Base-by-base conservation (phyloP, 2,888 invertebrate species). In the Hypomecis punctinalis region DNA sequence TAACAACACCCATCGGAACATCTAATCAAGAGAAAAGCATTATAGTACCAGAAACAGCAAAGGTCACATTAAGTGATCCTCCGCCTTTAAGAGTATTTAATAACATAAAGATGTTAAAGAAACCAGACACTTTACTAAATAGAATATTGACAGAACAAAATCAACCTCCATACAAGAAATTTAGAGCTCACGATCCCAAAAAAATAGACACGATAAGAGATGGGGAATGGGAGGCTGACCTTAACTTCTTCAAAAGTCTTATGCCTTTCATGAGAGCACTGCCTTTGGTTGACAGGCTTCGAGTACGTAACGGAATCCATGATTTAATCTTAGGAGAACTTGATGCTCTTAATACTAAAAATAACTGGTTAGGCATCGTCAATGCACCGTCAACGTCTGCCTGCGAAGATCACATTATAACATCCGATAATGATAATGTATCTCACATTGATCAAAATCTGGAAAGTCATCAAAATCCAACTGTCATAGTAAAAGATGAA, bases 171-270 rank as follows among this genome's bases (percentile, higher is more conserved):
- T 35, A 0, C 5, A 54, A 54, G 35, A 54, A 35, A 45, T 43
- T 35, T 5, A 54, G 43, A 42, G 9, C 39, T 8, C 4, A 13
- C 7, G 39, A 40, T 10, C 6, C 5, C n/a, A 53, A 9, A 23
- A 7, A 33, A 23, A 36, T 33, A 10, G 40, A 33, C 33, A 33
- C 36, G 8, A 40, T 9, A 5, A 11, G 5, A 5, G 35, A 8
- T 9, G 43, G 13, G 8, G 61, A 55, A 43, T 42, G 10, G 6
- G 56, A 57, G 5, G 7, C 62, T n/a, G 62, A 62, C 36, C 51
- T 52, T 1, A 13, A 46, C n/a, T 62, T 62, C 35, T 52, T 62
- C 10, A 51, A 52, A 47, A 62, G 62, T 62, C 62, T 62, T 13
- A 33, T 62, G 23, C 62, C 62, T 7, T 62, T 57, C 13, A 57